Base-by-base conservation (phyloP, 92 coral and sea anemone species). In the Palythoa heliodiscus region DNA sequence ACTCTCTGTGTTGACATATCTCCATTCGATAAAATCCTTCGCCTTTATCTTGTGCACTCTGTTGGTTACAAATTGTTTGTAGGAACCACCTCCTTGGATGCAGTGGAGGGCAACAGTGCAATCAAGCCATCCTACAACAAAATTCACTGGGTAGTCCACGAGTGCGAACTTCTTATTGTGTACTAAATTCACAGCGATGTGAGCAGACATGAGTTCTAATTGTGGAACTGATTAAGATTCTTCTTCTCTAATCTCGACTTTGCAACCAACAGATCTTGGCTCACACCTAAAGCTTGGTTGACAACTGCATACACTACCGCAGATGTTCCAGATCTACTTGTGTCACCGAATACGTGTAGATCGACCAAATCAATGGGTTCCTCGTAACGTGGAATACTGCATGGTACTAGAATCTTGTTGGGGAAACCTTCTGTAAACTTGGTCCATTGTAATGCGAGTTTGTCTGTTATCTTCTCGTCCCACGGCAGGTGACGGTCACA, bases 111-210 rank as follows among this genome's bases (percentile, higher is more conserved):
- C 35, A 29, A 29, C 35, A 29, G 73, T 86, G 73, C 89, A 81
- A 77, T 86, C 90, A 15, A 86, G 87, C 89, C 92, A 92, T 48
- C 89, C 88, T 35, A 73, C 20, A 50, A 87, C 88, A 22, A 52
- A 47, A 53, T 71, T 77, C 16, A 89, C 83, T 54, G 76, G 73
- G 37, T 55, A 79, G 23, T 82, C 89, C 80, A 77, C 55, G 8
- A 85, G 77, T 1, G 92, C 89, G n/a, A 16, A 48, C 37, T 39
- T 69, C 72, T 63, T 73, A 66, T 76, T 89, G 86, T 29, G 35
- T 12, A 72, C 86, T 47, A 89, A 63, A 60, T 78, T 85, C 20
- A 83, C 82, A 19, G 83, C 86, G 87, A 89, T 89, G 82, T 89
- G 92, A 14, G 54, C 88, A 67, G 87, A 37, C 17, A 83, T 78